These are phyloP conservation scores for Barnardius zonarius DNA, from an alignment of 2,113 vertebrate species.

Conservation along the genomic window DNA sequence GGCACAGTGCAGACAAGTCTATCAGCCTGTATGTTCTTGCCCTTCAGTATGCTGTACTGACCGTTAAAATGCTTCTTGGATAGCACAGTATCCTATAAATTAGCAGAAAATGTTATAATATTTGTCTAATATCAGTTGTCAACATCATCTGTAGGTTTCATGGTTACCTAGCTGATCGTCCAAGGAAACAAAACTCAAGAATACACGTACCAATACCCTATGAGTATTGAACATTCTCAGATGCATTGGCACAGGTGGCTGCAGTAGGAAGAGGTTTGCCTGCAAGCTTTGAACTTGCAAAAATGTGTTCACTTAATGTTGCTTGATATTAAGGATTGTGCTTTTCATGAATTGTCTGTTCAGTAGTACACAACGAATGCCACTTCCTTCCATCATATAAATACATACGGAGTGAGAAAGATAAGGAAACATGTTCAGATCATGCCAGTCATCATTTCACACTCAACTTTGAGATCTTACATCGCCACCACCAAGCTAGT, in stretches of 20 bases:
- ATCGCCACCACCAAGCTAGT: neutral
- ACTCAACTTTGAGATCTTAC: neutral
- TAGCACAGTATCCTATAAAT: neutral
- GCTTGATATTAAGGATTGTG: neutral
- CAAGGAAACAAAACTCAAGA: neutral
- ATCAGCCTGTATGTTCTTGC: neutral
- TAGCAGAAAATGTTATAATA: neutral
- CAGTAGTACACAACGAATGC: neutral
- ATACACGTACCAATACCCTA: neutral
- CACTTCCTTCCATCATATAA: neutral
- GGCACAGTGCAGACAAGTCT: neutral
- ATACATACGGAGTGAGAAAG: neutral
- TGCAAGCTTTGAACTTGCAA: neutral
- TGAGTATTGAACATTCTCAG: neutral
- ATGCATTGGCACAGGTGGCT: neutral
- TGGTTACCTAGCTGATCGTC: neutral
- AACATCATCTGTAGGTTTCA: neutral
- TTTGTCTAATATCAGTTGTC: neutral
- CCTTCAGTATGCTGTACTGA: neutral
- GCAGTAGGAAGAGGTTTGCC: neutral
- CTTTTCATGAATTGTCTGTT: neutral
- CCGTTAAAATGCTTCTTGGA: neutral
- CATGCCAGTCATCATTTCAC: neutral
- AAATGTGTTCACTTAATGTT: neutral
- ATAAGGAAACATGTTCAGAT: neutral